Evolutionary conservation across 2,888 invertebrate genomes (phyloP).

Genomic region (Phyto melanocephala): DNA sequence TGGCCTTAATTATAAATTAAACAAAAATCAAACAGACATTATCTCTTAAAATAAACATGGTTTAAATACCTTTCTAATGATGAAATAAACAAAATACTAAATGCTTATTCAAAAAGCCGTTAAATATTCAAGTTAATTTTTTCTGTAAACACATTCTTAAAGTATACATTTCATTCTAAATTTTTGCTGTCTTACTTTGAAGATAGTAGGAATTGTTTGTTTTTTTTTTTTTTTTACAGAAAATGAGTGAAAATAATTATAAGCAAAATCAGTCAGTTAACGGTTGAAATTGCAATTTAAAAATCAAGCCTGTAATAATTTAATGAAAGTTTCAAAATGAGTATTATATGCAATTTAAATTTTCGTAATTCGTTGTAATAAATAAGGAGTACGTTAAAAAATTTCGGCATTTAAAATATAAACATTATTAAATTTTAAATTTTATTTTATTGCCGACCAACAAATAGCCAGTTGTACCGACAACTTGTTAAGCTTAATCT

Average conservation of each 20-base stretch:
- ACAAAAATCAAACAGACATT: constrained; percentile 12
- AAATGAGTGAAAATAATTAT: constrained; percentile 16
- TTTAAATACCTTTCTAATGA: constrained; percentile 46
- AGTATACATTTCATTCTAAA: constrained; percentile 2
- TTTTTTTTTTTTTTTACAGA: neutral
- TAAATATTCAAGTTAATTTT: constrained; percentile 28
- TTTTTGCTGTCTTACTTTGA: neutral
- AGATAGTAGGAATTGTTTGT: neutral
- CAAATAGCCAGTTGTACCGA: neutral
- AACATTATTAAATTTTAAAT: no score
- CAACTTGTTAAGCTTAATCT: neutral
- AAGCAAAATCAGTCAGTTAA: neutral
- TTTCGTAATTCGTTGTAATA: no score
- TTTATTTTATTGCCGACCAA: neutral
- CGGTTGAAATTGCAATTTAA: neutral
- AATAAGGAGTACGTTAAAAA: neutral
- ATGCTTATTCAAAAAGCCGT: constrained; percentile 12
- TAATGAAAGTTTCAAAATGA: no score
- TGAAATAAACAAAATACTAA: constrained; percentile 17
- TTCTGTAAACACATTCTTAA: constrained; percentile 6
- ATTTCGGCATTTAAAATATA: neutral
- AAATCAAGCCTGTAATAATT: neutral
- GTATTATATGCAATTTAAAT: no score
- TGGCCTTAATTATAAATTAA: constrained; percentile 3
- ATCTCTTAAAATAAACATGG: constrained; percentile 37